A percentile compares a stretch with the other conserved stretches of the same genome.
Evolutionary conservation across 1,140 invertebrate genomes (phyloP).

Genomic region (silkworm (Bombyx mori)): ASM3026992v2 NC_085116.1:17456001-17456500

Average conservation of each 20-base stretch:
- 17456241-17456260: conserved; percentile 7
- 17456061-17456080: conserved; percentile 39
- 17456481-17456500: conserved; percentile 45
- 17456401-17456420: conserved; percentile 33
- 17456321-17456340: conserved; percentile 41
- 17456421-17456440: conserved; percentile 31
- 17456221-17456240: conserved; percentile 11
- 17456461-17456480: conserved; percentile 30
- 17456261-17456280: not conserved
- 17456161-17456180: conserved; percentile 22
- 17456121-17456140: conserved; percentile 23
- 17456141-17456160: conserved; percentile 19
- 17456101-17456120: conserved; percentile 35
- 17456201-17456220: conserved; percentile 21
- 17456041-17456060: conserved; percentile 18
- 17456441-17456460: conserved; percentile 37
- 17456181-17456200: conserved; percentile 47
- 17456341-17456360: conserved; percentile 56
- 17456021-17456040: conserved; percentile 3
- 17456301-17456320: conserved; percentile 20
- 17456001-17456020: conserved; percentile 16
- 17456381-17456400: conserved; percentile 44
- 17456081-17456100: conserved; percentile 34
- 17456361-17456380: conserved; percentile 61
- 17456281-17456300: conserved; percentile 16